phyloP scores from a whole-genome alignment of 30 jellyfish, hydroid and myxozoan species.

The Aurelia sp. region DNA sequence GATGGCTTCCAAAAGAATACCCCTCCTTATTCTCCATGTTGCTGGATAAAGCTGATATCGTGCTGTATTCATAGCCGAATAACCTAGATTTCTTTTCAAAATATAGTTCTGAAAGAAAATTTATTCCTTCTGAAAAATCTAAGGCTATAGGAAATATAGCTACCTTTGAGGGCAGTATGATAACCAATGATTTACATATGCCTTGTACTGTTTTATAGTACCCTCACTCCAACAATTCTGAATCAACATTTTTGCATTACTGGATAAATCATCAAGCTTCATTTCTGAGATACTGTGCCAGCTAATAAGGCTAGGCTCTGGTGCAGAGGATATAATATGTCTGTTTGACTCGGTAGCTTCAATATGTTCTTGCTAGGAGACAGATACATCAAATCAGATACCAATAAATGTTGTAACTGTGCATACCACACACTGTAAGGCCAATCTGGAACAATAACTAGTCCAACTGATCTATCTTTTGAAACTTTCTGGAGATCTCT shows the following conservation, averaged over 20 bases:
- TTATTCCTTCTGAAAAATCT: neutral
- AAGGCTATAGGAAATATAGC: neutral
- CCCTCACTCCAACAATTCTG: neutral
- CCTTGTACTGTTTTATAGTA: neutral
- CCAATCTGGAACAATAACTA: slow-evolving; percentile 19
- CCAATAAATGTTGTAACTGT: neutral
- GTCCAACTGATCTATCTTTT: neutral
- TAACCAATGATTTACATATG: neutral
- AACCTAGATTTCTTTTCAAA: neutral
- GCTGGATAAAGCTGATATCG: slow-evolving; percentile 37
- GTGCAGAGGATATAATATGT: slow-evolving; percentile 8
- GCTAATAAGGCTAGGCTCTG: slow-evolving; percentile 11
- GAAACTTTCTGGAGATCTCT: slow-evolving; percentile 20
- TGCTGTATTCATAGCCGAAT: slow-evolving; percentile 38
- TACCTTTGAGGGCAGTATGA: neutral
- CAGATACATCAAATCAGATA: neutral
- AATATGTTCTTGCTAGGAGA: slow-evolving; percentile 35
- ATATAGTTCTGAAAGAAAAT: slow-evolving; percentile 7
- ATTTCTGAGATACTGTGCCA: neutral
- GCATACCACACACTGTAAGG: slow-evolving; percentile 43
- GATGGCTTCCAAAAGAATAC: slow-evolving; percentile 25
- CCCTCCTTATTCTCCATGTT: slow-evolving; percentile 11
- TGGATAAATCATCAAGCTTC: neutral
- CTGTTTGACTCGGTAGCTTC: slow-evolving; percentile 20
- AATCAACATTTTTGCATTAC: neutral